Evolutionary conservation across 23 tunicate genomes (phyloP).

Genomic region (Halocynthia aurantium): DNA sequence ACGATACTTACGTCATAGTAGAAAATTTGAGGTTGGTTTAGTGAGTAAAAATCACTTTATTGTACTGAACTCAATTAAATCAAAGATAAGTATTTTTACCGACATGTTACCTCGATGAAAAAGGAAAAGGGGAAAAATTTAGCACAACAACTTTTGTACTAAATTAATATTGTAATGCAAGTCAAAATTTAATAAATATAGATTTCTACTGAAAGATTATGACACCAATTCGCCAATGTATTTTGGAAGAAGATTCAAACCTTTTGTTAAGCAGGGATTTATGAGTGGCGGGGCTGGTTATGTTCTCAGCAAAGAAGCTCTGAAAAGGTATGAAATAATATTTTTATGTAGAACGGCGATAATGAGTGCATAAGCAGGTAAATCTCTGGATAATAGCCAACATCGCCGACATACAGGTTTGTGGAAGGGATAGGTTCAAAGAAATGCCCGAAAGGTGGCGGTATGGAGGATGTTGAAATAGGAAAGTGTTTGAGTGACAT

Average conservation of each 20-base stretch:
- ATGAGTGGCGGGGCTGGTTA: conserved; percentile 90
- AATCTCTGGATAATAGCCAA: too few relatives aligned
- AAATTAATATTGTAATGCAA: too few relatives aligned
- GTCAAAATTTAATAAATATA: background rate
- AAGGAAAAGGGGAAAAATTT: too few relatives aligned
- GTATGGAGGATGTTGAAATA: conserved; percentile 39
- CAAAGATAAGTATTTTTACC: too few relatives aligned
- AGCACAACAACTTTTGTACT: too few relatives aligned
- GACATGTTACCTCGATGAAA: too few relatives aligned
- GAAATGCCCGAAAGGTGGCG: conserved; percentile 23
- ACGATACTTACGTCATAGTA: conserved; percentile 54
- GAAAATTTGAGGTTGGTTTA: conserved; percentile 57
- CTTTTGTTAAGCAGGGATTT: conserved; percentile 31
- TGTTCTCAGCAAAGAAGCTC: conserved; percentile 57
- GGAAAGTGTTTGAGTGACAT: conserved; percentile 33
- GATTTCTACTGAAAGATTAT: conserved; percentile 63
- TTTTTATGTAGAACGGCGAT: too few relatives aligned
- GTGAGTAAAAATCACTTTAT: too few relatives aligned
- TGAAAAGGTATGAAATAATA: conserved; percentile 26
- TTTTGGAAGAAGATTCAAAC: conserved; percentile 60
- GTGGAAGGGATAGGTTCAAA: conserved; percentile 8
- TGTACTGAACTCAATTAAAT: too few relatives aligned
- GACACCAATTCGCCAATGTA: conserved; percentile 31
- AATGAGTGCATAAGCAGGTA: too few relatives aligned
- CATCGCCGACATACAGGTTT: conserved; percentile 3